Evolutionary conservation across 2,113 vertebrate genomes (phyloP).

Genomic region (Syngnathus floridae): DNA sequence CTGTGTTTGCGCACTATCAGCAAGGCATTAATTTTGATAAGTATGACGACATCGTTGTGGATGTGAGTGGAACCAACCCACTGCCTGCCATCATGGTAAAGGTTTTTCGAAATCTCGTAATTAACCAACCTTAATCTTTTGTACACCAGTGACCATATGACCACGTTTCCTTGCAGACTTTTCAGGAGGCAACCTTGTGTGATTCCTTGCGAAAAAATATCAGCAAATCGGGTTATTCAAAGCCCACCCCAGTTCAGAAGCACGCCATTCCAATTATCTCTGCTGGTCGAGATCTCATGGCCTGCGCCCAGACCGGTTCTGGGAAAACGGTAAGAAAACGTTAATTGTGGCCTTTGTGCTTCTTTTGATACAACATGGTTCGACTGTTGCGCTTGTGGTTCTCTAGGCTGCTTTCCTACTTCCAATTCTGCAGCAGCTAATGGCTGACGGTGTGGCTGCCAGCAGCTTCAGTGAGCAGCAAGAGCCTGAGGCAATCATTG

Average conservation of each 20-base stretch:
- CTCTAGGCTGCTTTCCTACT: slow-evolving; percentile 88
- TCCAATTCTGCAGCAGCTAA: slow-evolving; percentile 84
- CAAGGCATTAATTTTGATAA: slow-evolving; percentile 91
- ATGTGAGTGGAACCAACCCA: slow-evolving; percentile 80
- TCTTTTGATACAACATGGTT: neutral
- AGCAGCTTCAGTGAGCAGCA: slow-evolving; percentile 80
- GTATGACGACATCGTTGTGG: slow-evolving; percentile 83
- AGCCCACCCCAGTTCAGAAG: slow-evolving; percentile 94
- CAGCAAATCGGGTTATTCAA: slow-evolving; percentile 81
- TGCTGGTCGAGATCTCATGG: slow-evolving; percentile 89
- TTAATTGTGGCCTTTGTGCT: neutral
- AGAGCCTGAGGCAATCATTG: slow-evolving; percentile 84
- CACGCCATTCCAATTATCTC: slow-evolving; percentile 86
- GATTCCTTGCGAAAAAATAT: slow-evolving; percentile 78
- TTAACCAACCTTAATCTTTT: neutral
- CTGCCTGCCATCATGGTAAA: slow-evolving; percentile 80
- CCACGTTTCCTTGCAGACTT: slow-evolving; percentile 63
- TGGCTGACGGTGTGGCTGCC: slow-evolving; percentile 77
- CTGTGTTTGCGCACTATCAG: slow-evolving; percentile 82
- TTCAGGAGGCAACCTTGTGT: slow-evolving; percentile 80
- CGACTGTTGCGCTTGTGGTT: neutral
- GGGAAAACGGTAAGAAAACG: slow-evolving; percentile 86
- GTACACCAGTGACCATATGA: too few species aligned
- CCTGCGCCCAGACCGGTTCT: slow-evolving; percentile 95
- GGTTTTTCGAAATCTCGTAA: neutral